Evolutionary conservation across 2,888 invertebrate species (phyloP).

Genomic region (Orchesella flavescens): DNA sequence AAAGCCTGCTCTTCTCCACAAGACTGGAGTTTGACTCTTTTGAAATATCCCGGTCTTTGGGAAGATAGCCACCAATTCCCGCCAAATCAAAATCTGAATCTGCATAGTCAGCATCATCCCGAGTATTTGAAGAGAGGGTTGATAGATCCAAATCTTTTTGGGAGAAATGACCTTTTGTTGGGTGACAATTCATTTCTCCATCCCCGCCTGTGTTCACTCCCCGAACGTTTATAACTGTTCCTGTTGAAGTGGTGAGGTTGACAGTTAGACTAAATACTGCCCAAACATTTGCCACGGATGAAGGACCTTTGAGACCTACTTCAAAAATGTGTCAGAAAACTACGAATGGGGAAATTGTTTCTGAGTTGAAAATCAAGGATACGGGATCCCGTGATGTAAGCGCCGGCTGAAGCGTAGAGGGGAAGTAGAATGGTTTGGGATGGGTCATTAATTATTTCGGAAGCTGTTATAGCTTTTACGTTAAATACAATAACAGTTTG

Average conservation of each 20-base stretch:
- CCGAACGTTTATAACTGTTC: conserved; percentile 16
- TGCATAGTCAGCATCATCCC: not conserved
- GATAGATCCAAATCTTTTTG: not conserved
- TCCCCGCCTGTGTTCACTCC: not conserved
- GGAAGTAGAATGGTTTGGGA: not conserved
- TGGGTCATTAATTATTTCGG: conserved; percentile 29
- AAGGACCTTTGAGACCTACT: conserved; percentile 52
- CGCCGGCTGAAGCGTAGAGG: conserved; percentile 28
- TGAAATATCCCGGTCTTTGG: conserved; percentile 24
- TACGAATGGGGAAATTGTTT: not conserved
- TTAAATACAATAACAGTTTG: conserved; percentile 9
- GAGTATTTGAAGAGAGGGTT: not conserved
- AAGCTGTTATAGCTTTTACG: conserved; percentile 55
- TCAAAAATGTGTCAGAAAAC: conserved; percentile 36
- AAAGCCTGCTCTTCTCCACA: conserved; percentile 21
- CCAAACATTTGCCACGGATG: conserved; percentile 34
- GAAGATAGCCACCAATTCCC: conserved; percentile 20
- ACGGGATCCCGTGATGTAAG: conserved; percentile 9
- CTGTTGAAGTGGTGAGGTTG: conserved; percentile 30
- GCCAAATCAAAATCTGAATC: conserved; percentile 23
- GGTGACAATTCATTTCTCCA: conserved; percentile 5
- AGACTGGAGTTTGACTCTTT: conserved; percentile 7
- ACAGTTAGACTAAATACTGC: conserved; percentile 59
- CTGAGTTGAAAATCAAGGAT: conserved; percentile 26
- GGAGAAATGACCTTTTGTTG: conserved; percentile 31